Evolutionary conservation across 2,797 vertebrate genomes (phyloP).

Genomic region (Loriculus beryllinus): DNA sequence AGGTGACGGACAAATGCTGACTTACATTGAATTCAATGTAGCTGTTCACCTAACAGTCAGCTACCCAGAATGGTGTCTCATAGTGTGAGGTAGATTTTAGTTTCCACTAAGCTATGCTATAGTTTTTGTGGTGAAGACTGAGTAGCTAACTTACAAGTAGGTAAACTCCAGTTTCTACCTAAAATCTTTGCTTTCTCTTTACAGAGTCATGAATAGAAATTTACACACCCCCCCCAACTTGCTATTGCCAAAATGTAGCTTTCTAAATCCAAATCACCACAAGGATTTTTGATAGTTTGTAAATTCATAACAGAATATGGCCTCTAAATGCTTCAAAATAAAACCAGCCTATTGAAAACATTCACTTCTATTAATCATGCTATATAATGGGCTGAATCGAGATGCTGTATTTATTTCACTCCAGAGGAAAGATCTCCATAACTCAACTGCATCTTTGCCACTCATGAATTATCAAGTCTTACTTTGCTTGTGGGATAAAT

Average conservation of each 20-base stretch:
- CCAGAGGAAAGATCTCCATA: constrained; percentile 68
- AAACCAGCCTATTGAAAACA: constrained; percentile 20
- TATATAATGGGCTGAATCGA: constrained; percentile 49
- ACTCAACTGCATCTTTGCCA: constrained; percentile 69
- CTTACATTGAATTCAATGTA: fast-evolving
- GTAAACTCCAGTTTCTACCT: background rate
- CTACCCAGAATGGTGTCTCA: fast-evolving
- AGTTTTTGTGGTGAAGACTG: background rate
- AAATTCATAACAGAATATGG: background rate
- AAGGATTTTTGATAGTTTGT: background rate
- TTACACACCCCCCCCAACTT: background rate
- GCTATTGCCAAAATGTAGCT: background rate
- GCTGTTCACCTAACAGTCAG: background rate
- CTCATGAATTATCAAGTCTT: constrained; percentile 73
- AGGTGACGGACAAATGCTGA: background rate
- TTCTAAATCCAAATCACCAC: background rate
- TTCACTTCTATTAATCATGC: constrained; percentile 58
- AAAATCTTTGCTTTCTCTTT: background rate
- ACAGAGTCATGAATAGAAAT: background rate
- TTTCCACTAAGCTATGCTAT: background rate
- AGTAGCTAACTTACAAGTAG: background rate
- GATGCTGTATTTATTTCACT: constrained; percentile 71
- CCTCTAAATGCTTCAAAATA: constrained; percentile 30
- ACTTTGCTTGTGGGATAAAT: constrained; percentile 74
- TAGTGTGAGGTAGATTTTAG: background rate